These are phyloP conservation scores for Ceuthmochares aereus DNA, from an alignment of 2,113 vertebrate species.

Conservation along the genomic window DNA sequence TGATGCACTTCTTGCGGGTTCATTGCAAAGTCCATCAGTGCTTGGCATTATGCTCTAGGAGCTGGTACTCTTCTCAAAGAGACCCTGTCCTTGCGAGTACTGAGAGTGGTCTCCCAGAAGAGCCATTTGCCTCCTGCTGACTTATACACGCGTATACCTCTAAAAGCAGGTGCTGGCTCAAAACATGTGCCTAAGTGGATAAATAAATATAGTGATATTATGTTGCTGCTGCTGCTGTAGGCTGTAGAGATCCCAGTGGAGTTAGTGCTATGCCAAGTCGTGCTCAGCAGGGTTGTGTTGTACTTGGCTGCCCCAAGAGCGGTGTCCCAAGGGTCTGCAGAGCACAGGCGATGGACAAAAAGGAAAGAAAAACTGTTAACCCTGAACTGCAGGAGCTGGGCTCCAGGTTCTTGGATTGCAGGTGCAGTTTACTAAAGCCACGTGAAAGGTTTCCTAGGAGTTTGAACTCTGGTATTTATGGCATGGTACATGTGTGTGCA, in stretches of 20 bases:
- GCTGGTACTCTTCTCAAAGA: not conserved
- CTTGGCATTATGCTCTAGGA: not conserved
- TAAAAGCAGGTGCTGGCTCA: not conserved
- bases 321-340: not conserved
- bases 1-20: not conserved
- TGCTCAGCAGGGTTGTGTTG: rapidly evolving
- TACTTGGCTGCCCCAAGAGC: not conserved
- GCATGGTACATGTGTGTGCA: rapidly evolving
- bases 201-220: not conserved
- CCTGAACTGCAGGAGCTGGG: not conserved
- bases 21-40: not conserved
- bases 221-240: not conserved
- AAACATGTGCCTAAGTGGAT: not conserved
- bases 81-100: not conserved
- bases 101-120: not conserved
- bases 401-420: not conserved
- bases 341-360: not conserved
- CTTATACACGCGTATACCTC: not conserved
- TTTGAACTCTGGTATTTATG: not conserved
- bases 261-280: not conserved
- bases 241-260: not conserved
- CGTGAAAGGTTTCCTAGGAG: not conserved
- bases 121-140: not conserved
- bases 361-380: not conserved
- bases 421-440: not conserved